phyloP scores from a whole-genome alignment of 2,113 vertebrate species.

The Butorides virescens region DNA sequence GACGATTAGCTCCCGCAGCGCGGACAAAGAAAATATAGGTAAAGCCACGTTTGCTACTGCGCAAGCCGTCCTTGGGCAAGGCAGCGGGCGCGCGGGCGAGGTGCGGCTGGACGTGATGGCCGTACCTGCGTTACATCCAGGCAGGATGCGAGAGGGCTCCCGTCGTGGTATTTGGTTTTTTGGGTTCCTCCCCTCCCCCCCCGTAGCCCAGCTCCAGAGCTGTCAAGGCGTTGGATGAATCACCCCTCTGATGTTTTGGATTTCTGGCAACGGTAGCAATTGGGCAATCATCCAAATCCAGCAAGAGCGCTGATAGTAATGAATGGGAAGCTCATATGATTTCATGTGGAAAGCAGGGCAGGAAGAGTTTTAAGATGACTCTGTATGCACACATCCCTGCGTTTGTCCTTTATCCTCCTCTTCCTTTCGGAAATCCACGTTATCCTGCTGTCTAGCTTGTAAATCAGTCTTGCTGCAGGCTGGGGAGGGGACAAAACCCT shows the following conservation, averaged over 20 bases:
- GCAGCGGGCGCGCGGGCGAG: rapidly evolving
- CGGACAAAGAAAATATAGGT: neutral
- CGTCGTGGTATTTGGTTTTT: neutral
- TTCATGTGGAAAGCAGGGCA: neutral
- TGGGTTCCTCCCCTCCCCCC: neutral
- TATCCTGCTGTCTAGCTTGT: rapidly evolving
- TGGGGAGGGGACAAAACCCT: neutral
- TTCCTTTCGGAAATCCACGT: neutral
- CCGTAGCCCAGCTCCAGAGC: neutral
- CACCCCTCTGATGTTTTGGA: neutral
- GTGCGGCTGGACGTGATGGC: neutral
- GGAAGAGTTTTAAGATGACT: neutral
- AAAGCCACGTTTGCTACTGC: neutral
- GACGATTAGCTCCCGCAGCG: neutral
- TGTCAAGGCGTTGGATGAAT: slow-evolving; percentile 30
- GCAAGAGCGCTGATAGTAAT: neutral
- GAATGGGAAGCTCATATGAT: neutral
- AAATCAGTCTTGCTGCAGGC: neutral
- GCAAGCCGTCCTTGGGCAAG: rapidly evolving
- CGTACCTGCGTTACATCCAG: rapidly evolving
- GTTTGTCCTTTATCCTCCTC: neutral
- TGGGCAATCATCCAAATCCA: slow-evolving; percentile 1
- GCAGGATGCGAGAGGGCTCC: neutral
- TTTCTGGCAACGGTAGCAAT: neutral
- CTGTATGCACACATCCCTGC: neutral